phyloP scores from a whole-genome alignment of 2,888 invertebrate genomes.

The Pterostichus madidus region DNA sequence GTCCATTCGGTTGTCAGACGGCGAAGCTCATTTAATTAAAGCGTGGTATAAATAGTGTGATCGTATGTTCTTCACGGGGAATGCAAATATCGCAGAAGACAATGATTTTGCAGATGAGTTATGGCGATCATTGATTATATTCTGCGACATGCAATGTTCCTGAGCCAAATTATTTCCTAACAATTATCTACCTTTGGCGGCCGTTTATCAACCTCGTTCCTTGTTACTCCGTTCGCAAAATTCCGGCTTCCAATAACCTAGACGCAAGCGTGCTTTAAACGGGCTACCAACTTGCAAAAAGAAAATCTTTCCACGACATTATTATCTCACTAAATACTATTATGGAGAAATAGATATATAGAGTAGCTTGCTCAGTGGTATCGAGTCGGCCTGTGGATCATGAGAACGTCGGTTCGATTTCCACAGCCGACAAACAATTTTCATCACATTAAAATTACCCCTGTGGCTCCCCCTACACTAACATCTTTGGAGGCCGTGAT shows the following conservation, averaged over 20 bases:
- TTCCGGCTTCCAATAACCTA: too few relatives aligned
- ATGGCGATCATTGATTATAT: slow-evolving; percentile 20
- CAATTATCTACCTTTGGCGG: slow-evolving; percentile 26
- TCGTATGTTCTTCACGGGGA: slow-evolving; percentile 9
- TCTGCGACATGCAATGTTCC: background rate
- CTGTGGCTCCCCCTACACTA: too few relatives aligned
- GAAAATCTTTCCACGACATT: too few relatives aligned
- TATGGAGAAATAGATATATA: too few relatives aligned
- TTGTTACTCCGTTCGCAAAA: slow-evolving; percentile 7
- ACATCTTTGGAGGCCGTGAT: too few relatives aligned
- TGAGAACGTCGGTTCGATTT: too few relatives aligned
- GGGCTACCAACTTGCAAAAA: too few relatives aligned
- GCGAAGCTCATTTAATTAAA: slow-evolving; percentile 9
- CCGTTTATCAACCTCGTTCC: slow-evolving; percentile 43
- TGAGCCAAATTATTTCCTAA: slow-evolving; percentile 47
- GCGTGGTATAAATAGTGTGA: slow-evolving; percentile 15
- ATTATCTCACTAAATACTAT: too few relatives aligned
- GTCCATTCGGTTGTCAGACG: slow-evolving; percentile 11
- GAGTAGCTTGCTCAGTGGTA: too few relatives aligned
- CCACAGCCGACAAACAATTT: too few relatives aligned
- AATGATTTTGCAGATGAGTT: slow-evolving; percentile 36
- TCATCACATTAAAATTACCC: too few relatives aligned
- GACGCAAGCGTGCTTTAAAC: background rate
- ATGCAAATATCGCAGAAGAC: slow-evolving; percentile 43
- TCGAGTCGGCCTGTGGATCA: too few relatives aligned